Evolutionary conservation across 2,888 invertebrate genomes (phyloP).

Genomic region (Macaria liturata): DNA sequence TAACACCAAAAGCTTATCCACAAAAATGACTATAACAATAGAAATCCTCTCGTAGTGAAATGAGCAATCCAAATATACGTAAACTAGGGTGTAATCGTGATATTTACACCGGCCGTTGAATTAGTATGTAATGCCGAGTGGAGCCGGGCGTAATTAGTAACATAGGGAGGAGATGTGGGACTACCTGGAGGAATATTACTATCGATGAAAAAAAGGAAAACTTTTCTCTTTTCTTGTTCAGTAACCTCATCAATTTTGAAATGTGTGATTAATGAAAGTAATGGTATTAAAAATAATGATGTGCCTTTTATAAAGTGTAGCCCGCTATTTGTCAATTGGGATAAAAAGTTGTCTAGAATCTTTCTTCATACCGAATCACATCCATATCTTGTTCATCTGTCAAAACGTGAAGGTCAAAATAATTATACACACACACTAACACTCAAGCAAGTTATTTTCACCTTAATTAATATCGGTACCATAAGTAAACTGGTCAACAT

Average conservation of each 20-base stretch:
- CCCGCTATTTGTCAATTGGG: too few relatives aligned
- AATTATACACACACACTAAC: too few relatives aligned
- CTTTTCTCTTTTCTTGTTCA: not conserved
- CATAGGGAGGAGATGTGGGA: slow-evolving; percentile 19
- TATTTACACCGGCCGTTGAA: slow-evolving; percentile 22
- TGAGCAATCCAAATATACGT: slow-evolving; percentile 26
- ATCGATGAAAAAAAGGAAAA: slow-evolving; percentile 3
- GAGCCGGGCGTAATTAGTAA: slow-evolving; percentile 41
- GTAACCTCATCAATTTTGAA: not conserved
- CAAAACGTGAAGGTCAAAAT: too few relatives aligned
- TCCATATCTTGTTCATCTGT: too few relatives aligned
- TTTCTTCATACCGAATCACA: too few relatives aligned
- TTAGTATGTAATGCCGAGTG: slow-evolving; percentile 30
- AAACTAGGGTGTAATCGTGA: slow-evolving; percentile 29
- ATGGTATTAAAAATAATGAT: too few relatives aligned
- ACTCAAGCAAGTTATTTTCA: too few relatives aligned
- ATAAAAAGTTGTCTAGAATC: too few relatives aligned
- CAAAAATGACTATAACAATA: slow-evolving; percentile 24
- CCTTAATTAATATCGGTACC: too few relatives aligned
- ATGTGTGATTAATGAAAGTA: not conserved
- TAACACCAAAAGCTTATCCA: not conserved
- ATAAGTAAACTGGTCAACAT: too few relatives aligned
- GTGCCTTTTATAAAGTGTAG: too few relatives aligned
- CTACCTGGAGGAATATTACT: not conserved
- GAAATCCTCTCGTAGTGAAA: slow-evolving; percentile 15